These are phyloP conservation scores for Caenorhabditis tropicalis DNA, from an alignment of 1,140 invertebrate genomes.

Conservation along the genomic window DNA sequence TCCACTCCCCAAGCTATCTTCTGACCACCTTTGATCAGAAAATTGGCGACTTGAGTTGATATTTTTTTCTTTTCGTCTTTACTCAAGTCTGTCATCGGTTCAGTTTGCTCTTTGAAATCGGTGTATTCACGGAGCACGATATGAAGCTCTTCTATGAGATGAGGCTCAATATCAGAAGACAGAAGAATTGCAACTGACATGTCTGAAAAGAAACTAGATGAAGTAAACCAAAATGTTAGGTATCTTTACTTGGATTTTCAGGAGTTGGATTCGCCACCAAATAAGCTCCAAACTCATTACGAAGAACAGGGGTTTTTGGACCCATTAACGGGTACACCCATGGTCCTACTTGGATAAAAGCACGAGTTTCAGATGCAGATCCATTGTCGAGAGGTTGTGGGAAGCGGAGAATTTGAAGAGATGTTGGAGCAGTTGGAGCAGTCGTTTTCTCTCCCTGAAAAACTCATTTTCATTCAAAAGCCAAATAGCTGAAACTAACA, in stretches of 20 bases:
- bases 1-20: slow-evolving; percentile 52
- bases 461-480: too few relatives aligned
- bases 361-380: slow-evolving; percentile 13
- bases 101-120: slow-evolving; percentile 43
- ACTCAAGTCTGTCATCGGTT: slow-evolving; percentile 26
- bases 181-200: slow-evolving; percentile 58
- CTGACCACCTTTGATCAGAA: slow-evolving; percentile 56
- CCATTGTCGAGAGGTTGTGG: slow-evolving; percentile 7
- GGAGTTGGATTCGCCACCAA: slow-evolving; percentile 57
- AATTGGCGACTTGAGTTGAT: slow-evolving; percentile 50
- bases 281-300: slow-evolving; percentile 58
- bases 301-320: slow-evolving; percentile 54
- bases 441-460: slow-evolving; percentile 55
- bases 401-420: slow-evolving; percentile 56
- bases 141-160: slow-evolving; percentile 52
- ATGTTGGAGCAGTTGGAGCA: slow-evolving; percentile 57
- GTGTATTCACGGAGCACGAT: slow-evolving; percentile 43
- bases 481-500: too few relatives aligned
- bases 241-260: slow-evolving; percentile 55
- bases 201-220: slow-evolving; percentile 50
- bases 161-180: slow-evolving; percentile 54
- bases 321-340: slow-evolving; percentile 58
- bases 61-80: slow-evolving; percentile 53
- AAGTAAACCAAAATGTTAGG: neutral
- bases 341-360: slow-evolving; percentile 56